Percentiles rank a stretch among this genome's conserved stretches.
phyloP scores from a whole-genome alignment of 2,888 invertebrate species.

The Apotomis betuletana region DNA sequence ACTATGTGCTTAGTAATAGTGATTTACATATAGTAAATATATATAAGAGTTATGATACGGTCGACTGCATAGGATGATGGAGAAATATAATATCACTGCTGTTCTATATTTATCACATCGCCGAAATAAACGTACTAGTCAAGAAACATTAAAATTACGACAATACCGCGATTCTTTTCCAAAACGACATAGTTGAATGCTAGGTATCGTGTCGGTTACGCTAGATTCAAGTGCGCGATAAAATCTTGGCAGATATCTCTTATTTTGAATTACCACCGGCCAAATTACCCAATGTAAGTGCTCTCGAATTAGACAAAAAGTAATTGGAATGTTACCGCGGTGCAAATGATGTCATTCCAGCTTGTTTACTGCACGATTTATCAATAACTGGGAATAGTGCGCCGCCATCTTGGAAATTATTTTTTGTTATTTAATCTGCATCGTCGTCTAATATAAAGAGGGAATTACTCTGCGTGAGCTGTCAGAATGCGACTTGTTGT shows the following conservation, averaged over 20 bases:
- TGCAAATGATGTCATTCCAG: slow-evolving; percentile 38
- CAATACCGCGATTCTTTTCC: not conserved
- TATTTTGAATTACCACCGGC: slow-evolving; percentile 37
- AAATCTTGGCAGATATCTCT: slow-evolving; percentile 34
- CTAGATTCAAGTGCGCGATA: not conserved
- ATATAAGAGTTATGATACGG: no score
- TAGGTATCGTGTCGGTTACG: not conserved
- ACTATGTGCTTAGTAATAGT: no score
- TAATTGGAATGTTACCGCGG: slow-evolving; percentile 31
- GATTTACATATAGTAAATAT: no score
- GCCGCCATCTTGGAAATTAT: slow-evolving; percentile 6
- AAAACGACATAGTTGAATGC: not conserved
- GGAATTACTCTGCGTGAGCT: no score
- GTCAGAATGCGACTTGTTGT: no score
- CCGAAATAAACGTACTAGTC: not conserved
- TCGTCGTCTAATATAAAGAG: no score
- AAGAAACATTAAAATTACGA: slow-evolving; percentile 29
- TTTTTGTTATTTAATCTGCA: not conserved
- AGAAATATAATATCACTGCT: not conserved
- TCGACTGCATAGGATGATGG: no score
- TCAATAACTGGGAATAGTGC: not conserved
- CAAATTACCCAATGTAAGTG: slow-evolving; percentile 37
- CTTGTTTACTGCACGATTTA: not conserved
- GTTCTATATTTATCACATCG: slow-evolving; percentile 6
- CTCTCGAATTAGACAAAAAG: slow-evolving; percentile 39